Conservation (phyloP, 35 echinoderm and acorn worm genomes). For the Anneissia japonica region DNA sequence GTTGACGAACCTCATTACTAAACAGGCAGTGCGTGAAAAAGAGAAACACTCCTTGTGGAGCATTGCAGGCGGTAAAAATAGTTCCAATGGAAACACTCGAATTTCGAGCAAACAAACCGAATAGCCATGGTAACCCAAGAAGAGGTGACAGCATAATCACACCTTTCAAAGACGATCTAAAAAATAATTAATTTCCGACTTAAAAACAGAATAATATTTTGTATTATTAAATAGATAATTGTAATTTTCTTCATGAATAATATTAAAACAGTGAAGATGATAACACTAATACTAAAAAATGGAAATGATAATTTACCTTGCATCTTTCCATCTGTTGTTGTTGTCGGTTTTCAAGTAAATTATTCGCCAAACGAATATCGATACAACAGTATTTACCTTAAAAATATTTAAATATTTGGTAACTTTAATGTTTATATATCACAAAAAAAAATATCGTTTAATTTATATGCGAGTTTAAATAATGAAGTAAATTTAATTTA, state of each 20-base stretch:
- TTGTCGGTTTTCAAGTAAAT: neutral
- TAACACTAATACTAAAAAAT: too few relatives aligned
- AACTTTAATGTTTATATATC: too few relatives aligned
- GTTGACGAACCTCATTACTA: neutral
- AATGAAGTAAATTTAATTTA: too few relatives aligned
- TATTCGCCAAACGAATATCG: neutral
- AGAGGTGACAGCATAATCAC: neutral
- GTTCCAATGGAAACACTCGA: neutral
- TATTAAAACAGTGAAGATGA: too few relatives aligned
- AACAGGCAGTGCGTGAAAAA: neutral
- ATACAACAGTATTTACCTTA: neutral
- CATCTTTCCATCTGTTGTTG: neutral
- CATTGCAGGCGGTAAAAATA: neutral
- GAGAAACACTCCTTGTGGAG: neutral
- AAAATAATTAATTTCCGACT: too few relatives aligned
- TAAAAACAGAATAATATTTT: too few relatives aligned
- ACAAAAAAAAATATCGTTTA: neutral
- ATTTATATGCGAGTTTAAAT: too few relatives aligned
- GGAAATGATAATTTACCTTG: too few relatives aligned
- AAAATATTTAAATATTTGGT: neutral
- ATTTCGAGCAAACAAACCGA: neutral
- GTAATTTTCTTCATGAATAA: too few relatives aligned
- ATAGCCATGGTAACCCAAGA: neutral
- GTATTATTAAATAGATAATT: too few relatives aligned
- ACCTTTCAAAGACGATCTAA: neutral